phyloP scores from a whole-genome alignment of 2,797 vertebrate genomes.

The Notolepis coatsorum region DNA sequence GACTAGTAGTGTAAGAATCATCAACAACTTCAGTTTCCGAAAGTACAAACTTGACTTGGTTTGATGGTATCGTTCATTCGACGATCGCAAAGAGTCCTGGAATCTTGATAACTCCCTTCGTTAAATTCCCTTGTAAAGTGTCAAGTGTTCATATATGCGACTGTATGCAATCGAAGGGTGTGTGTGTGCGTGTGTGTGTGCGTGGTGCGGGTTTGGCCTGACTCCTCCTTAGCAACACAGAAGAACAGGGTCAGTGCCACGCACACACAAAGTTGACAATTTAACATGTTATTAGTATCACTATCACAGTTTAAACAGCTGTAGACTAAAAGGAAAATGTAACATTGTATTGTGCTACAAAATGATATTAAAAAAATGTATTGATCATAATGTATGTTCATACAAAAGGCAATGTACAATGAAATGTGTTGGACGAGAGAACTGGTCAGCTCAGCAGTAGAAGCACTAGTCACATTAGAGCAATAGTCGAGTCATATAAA shows the following conservation, averaged over 20 bases:
- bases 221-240: slow-evolving; percentile 61
- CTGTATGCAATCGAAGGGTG: background rate
- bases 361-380: no score
- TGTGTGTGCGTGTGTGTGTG: slow-evolving; percentile 5
- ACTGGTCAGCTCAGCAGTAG: no score
- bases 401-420: no score
- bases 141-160: background rate
- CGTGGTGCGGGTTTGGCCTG: slow-evolving; percentile 7
- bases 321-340: no score
- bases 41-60: background rate
- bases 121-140: background rate
- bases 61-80: background rate
- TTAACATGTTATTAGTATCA: background rate
- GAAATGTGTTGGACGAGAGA: no score
- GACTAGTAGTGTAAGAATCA: slow-evolving; percentile 18
- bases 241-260: slow-evolving; percentile 47
- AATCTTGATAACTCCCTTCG: background rate
- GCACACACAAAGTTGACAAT: slow-evolving; percentile 34
- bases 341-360: no score
- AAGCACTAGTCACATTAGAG: no score
- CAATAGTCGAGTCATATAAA: no score
- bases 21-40: background rate
- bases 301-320: no score
- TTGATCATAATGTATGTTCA: no score
- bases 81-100: background rate